Evolutionary conservation across 2,888 invertebrate genomes (phyloP).

Genomic region (Leptopterna dolabrata): DNA sequence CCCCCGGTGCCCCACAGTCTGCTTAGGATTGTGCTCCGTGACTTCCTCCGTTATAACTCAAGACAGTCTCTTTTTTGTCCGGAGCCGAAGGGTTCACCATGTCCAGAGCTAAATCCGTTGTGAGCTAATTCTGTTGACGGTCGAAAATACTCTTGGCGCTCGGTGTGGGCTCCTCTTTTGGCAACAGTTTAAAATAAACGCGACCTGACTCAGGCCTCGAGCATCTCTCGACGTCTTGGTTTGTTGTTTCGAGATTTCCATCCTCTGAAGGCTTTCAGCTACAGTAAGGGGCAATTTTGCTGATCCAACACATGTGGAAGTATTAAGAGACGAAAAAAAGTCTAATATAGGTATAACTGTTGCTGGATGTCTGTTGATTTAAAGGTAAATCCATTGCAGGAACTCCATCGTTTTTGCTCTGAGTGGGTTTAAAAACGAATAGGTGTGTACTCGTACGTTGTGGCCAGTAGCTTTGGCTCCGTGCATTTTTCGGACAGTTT

Average conservation of each 20-base stretch:
- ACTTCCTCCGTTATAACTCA: background rate
- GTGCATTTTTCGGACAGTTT: too few relatives aligned
- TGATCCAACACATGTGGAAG: background rate
- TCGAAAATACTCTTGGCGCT: constrained; percentile 45
- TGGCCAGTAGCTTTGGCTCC: too few relatives aligned
- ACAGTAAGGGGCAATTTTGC: background rate
- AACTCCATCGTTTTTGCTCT: too few relatives aligned
- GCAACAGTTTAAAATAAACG: constrained; percentile 55
- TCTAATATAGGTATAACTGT: too few relatives aligned
- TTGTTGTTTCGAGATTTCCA: constrained; percentile 9
- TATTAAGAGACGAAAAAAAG: too few relatives aligned
- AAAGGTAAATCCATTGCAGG: too few relatives aligned
- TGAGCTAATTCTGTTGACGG: background rate
- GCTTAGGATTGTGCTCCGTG: background rate
- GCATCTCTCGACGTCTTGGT: constrained; percentile 8
- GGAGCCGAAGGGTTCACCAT: background rate
- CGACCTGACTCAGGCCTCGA: constrained; percentile 20
- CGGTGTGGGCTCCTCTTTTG: constrained; percentile 56
- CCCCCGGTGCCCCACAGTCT: background rate
- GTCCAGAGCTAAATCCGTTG: constrained; percentile 2
- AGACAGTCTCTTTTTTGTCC: background rate
- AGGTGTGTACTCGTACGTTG: too few relatives aligned
- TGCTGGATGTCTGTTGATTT: too few relatives aligned
- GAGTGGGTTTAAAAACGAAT: too few relatives aligned
- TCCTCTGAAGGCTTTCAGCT: background rate